Evolutionary conservation across 37 sponge, comb jelly and placozoan species (phyloP).

Genomic region (Geodia barretti): DNA sequence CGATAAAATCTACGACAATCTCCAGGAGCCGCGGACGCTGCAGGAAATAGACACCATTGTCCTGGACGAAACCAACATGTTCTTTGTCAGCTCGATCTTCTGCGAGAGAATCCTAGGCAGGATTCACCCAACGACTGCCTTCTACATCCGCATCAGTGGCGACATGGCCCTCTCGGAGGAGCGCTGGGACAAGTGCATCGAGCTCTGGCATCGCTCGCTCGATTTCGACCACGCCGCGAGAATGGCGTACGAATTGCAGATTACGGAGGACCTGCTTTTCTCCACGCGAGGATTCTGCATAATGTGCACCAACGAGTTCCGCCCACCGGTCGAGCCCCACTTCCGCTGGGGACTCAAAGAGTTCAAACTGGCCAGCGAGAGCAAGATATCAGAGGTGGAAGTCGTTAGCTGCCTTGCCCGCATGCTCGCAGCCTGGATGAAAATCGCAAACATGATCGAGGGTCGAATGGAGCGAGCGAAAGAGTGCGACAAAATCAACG

Average conservation of each 20-base stretch:
- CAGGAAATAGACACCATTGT: slow-evolving; percentile 33
- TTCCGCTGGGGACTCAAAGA: slow-evolving; percentile 82
- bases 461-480: slow-evolving; percentile 5
- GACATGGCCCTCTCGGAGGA: slow-evolving; percentile 69
- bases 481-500: slow-evolving; percentile 16
- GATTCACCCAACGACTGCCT: slow-evolving; percentile 82
- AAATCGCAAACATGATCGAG: slow-evolving; percentile 24
- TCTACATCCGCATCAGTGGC: slow-evolving; percentile 80
- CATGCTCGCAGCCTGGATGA: slow-evolving; percentile 71
- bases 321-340: slow-evolving; percentile 58
- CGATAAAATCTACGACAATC: slow-evolving; percentile 48
- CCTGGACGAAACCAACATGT: slow-evolving; percentile 31
- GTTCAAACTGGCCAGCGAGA: slow-evolving; percentile 66
- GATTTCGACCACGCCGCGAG: slow-evolving; percentile 81
- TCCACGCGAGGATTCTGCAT: slow-evolving; percentile 64
- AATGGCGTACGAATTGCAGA: slow-evolving; percentile 87
- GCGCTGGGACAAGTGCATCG: slow-evolving; percentile 59
- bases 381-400: slow-evolving; percentile 66
- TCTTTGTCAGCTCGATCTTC: slow-evolving; percentile 65
- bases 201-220: slow-evolving; percentile 80
- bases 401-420: slow-evolving; percentile 58
- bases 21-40: slow-evolving; percentile 55
- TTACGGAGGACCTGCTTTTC: slow-evolving; percentile 77
- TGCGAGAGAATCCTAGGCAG: slow-evolving; percentile 83
- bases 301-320: slow-evolving; percentile 55